Conservation (phyloP, 1,140 invertebrate species). For the Nylanderia fulva region DNA sequence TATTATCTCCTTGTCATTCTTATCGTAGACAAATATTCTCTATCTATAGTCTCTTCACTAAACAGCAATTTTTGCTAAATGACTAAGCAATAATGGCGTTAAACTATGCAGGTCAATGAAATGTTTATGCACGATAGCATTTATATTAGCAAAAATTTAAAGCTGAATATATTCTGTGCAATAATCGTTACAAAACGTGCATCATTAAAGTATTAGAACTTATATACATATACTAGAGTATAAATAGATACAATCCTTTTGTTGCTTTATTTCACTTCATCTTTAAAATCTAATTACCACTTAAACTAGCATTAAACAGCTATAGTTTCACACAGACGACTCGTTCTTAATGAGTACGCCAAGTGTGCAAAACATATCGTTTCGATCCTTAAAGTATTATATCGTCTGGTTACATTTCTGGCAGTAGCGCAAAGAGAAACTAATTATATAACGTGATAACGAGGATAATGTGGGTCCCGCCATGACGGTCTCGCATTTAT, state of each 20-base stretch:
- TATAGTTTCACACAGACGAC: background rate
- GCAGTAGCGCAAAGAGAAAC: conserved; percentile 14
- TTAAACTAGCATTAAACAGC: background rate
- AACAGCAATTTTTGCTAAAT: background rate
- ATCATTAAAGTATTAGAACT: background rate
- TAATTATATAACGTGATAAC: conserved; percentile 75
- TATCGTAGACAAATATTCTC: background rate
- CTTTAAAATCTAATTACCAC: background rate
- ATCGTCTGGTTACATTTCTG: conserved; percentile 51
- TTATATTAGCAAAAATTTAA: conserved; percentile 29
- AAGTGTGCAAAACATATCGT: background rate
- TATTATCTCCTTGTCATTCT: background rate
- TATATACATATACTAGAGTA: background rate
- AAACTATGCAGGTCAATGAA: background rate
- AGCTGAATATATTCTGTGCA: background rate
- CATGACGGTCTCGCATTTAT: conserved; percentile 67
- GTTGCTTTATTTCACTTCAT: background rate
- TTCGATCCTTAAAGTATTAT: conserved; percentile 21
- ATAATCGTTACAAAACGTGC: background rate
- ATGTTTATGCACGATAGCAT: background rate
- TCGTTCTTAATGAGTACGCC: background rate
- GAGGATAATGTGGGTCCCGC: conserved; percentile 68
- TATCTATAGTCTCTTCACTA: background rate
- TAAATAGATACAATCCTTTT: background rate
- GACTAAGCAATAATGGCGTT: background rate